Base-by-base conservation (phyloP, 1,140 invertebrate genomes). In the Drosophila serrata region DNA sequence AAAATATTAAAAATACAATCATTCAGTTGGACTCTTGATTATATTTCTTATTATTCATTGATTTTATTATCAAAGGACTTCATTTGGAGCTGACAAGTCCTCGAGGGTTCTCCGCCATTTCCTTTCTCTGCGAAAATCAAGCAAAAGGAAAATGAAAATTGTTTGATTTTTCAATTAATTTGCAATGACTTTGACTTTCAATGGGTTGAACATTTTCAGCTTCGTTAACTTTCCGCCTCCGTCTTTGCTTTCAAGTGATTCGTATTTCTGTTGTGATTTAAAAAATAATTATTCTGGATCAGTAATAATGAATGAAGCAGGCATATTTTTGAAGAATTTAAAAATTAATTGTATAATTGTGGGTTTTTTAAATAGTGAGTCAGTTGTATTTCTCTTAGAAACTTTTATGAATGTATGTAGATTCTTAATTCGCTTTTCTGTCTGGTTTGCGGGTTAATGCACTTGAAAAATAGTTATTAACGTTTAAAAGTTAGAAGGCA, bases 121-220 rank as follows among this genome's bases (percentile, higher is more conserved):
- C 19, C 3, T 33, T 49, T 60, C 4, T 13, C 17, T 24, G 35
- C 17, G 17, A 57, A 57, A 57, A 57, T 40, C 33, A 29, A 8
- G 37, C 9, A 13, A 63, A 57, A 39, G 29, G 49, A 24, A 46
- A 70, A n/a, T 42, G 35, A 40, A 55, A 63, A 60, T 31, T 60
- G 33, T 60, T 39, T 35, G 56, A 70, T 61, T 61, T 70, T 70
- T 74, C 69, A 70, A 70, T 72, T 74, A 60, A 74, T 74, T 61
- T 72, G 39, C 65, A 70, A 70, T 74, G 70, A 73, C 63, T 51
- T 69, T 69, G 64, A 73, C 45, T 74, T 58, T 70, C 48, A 60
- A 61, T 61, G 56, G 65, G 31, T 74, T 61, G 39, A 31, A 58
- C 29, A 70, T 70, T 70, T 69, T 40, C 45, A 19, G 56, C 55